Conservation (phyloP, 2,888 invertebrate species). For the Hybos culiciformis region DNA sequence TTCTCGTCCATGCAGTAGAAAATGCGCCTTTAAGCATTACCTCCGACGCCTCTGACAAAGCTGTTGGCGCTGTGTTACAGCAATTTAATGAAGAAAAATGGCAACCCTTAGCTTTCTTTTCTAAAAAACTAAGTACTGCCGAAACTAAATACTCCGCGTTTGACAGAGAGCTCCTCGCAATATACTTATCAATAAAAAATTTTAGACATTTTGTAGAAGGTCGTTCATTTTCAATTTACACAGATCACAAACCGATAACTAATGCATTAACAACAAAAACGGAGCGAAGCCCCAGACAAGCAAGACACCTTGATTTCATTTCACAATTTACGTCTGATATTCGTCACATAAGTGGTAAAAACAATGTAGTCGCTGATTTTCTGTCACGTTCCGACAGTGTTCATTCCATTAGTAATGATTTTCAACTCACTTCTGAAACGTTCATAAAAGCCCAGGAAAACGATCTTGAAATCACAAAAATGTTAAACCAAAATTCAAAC, state of each 20-base stretch:
- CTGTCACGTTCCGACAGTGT: too few species aligned
- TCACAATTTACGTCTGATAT: not conserved
- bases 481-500: too few species aligned
- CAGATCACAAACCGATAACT: slow-evolving; percentile 2
- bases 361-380: not conserved
- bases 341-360: not conserved
- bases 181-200: not conserved
- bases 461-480: too few species aligned
- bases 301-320: not conserved
- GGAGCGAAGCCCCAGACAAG: slow-evolving; percentile 2
- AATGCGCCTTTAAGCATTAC: not conserved
- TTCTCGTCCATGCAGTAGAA: not conserved
- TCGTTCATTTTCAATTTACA: not conserved
- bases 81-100: not conserved
- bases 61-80: not conserved
- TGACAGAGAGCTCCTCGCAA: not conserved
- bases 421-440: too few species aligned
- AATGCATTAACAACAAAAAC: slow-evolving; percentile 1
- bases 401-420: too few species aligned
- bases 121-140: not conserved
- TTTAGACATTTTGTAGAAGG: not conserved
- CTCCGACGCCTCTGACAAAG: not conserved
- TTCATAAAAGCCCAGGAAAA: too few species aligned
- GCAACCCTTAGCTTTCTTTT: slow-evolving; percentile 3
- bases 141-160: slow-evolving; percentile 2